Evolutionary conservation across 2,888 invertebrate species (phyloP), one percentile per base, ranked within the genome.

Genomic region (Bombyx huttoni): DNA sequence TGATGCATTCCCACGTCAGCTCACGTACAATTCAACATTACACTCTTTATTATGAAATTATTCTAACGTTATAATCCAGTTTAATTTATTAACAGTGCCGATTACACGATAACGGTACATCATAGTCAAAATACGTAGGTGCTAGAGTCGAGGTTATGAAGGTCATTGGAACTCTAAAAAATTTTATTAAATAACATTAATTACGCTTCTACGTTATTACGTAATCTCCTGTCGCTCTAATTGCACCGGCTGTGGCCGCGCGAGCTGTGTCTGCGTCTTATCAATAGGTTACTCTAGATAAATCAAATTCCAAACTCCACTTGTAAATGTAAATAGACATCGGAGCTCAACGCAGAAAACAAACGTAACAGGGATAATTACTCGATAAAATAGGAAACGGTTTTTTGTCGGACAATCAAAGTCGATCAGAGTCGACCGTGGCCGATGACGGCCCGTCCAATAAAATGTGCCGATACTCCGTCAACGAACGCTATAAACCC

Each of bases 401-500:
- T 14, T 33, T 12, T 13, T 14, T 49, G 34, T 13, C 35, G 13
- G 13, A 35, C 24, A 24, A 14, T 45, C 14, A 45, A 52, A 52
- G 35, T 46, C 49, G 50, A 49, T 46, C 12, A 35, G 33, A 8
- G 13, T 13, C 47, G 49, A 52, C 13, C 24, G 10, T 33, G 13
- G 40, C 48, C 50, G 48, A 50, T 35, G 54, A 52, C 49, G 53
- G 59, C 52, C 60, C 57, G 54, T 56, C 71, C 74, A 73, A 77
- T 77, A 72, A 75, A 72, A 77, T 49, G 48, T 53, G 64, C 65
- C 68, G 72, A 67, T 70, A 59, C 56, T 52, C 55, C 62, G 62
- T 53, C 63, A 56, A 56, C 65, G 62, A 59, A 55, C 61, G 67
- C 71, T 62, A 75, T 81, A 83, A 84, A 83, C 66, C 67, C 63